Evolutionary conservation across 2,888 invertebrate genomes (phyloP).

Genomic region (Andricus curvator): DNA sequence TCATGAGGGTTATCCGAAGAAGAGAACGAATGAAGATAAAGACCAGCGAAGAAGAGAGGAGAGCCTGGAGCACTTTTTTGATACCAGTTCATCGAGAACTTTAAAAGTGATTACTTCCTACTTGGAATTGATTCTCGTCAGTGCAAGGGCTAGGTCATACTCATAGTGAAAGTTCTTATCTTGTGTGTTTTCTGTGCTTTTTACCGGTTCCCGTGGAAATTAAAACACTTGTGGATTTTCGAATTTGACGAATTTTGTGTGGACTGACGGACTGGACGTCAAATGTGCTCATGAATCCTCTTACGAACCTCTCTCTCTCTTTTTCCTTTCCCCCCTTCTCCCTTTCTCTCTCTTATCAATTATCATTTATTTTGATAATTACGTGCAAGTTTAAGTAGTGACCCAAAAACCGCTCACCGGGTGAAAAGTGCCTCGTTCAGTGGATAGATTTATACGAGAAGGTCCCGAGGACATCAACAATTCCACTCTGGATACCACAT

Average conservation of each 20-base stretch:
- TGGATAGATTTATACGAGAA: constrained; percentile 74
- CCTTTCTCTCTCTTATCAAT: too few species aligned
- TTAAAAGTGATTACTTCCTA: background rate
- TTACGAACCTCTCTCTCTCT: background rate
- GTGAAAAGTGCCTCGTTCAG: constrained; percentile 71
- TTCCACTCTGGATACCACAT: constrained; percentile 68
- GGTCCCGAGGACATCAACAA: constrained; percentile 73
- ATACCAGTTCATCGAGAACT: background rate
- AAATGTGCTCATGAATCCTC: background rate
- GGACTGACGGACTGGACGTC: constrained; percentile 45
- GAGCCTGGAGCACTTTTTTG: too few species aligned
- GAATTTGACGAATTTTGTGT: background rate
- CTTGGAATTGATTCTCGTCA: background rate
- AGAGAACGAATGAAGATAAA: too few species aligned
- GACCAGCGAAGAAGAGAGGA: too few species aligned
- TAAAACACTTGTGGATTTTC: background rate
- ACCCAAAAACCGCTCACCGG: constrained; percentile 47
- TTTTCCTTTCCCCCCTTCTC: too few species aligned
- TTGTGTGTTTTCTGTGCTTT: background rate
- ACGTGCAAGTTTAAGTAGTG: constrained; percentile 57
- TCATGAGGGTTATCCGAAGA: constrained; percentile 61
- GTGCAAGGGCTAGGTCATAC: background rate
- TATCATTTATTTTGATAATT: background rate
- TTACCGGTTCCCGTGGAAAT: background rate
- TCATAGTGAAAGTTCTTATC: background rate